Conservation (phyloP, 2,113 vertebrate species). For the Etheostoma spectabile region DNA sequence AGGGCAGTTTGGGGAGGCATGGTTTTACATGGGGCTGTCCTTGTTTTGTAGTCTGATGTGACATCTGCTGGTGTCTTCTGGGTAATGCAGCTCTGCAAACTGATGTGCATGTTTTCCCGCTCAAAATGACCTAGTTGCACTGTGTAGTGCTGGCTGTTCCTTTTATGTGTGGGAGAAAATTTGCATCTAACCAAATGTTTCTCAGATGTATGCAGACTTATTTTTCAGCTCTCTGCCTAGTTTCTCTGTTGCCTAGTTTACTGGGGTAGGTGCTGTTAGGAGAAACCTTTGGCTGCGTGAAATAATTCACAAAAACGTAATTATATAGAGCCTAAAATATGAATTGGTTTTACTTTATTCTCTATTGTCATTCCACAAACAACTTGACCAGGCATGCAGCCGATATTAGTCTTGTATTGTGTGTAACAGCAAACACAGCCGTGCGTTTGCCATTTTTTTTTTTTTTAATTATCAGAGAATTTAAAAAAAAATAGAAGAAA, state of each 20-base stretch:
- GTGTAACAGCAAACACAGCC: neutral
- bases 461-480: too few relatives aligned
- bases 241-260: too few relatives aligned
- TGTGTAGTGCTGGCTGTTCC: neutral
- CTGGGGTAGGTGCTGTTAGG: neutral
- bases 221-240: neutral
- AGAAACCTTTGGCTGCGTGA: neutral
- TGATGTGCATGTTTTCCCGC: constrained; percentile 57
- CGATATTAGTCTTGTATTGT: neutral
- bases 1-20: neutral
- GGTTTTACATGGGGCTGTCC: neutral
- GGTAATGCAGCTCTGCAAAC: constrained; percentile 38
- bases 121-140: constrained; percentile 62
- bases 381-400: neutral
- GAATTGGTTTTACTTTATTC: neutral
- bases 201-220: neutral
- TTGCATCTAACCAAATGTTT: neutral
- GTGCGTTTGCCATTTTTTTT: too few relatives aligned
- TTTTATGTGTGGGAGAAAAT: constrained; percentile 4
- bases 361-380: neutral
- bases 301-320: neutral
- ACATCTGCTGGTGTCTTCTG: constrained; percentile 67
- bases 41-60: constrained; percentile 64
- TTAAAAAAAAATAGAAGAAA: neutral
- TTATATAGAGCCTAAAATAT: neutral